Evolutionary conservation across 2,113 vertebrate genomes (phyloP), one percentile per base, ranked within the genome.

Genomic region (Cottus gobio): DNA sequence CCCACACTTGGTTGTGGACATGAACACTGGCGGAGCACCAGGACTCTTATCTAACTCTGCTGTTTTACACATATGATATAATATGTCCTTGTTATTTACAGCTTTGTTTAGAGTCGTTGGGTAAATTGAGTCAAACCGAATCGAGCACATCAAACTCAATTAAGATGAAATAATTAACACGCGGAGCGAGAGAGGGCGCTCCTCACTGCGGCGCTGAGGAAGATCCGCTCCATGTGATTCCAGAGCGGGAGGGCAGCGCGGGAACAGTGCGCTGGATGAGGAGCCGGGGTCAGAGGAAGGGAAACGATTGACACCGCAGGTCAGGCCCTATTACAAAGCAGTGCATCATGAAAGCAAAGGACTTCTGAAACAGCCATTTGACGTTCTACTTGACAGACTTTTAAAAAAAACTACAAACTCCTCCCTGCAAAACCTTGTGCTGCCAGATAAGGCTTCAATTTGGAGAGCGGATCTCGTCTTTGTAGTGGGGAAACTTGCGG

Each of bases 401-500:
- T 90, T 72, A 56, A 71, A 52, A 65, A 71, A 72, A 63, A 61
- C 15, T 73, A 58, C 44, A 58, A 82, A 52, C 83, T 80, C 74
- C 84, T 87, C 67, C 84, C 70, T 34, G 54, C 44, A 39, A 63
- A 68, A 50, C 88, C 70, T 58, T 74, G 75, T 30, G 56, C 73
- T 58, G 77, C 13, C 62, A 88, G 90, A 93, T 92, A 91, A 90
- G 88, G 77, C 76, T 87, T 88, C 87, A 82, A 91, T 88, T 90
- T 85, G 73, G 64, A 87, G 75, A 89, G 74, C 30, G 69, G 84
- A 68, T 82, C 75, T 9, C 64, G 86, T 84, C 87, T 89, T 87
- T 91, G 84, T 81, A 60, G 84, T 69, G 61, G 46, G 71, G 48
- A 76, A 83, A 81, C 75, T 77, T 80, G 72, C 31, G 7, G 82